Evolutionary conservation across 2,113 vertebrate species (phyloP).

Genomic region (Coptodon bakossiorum): DNA sequence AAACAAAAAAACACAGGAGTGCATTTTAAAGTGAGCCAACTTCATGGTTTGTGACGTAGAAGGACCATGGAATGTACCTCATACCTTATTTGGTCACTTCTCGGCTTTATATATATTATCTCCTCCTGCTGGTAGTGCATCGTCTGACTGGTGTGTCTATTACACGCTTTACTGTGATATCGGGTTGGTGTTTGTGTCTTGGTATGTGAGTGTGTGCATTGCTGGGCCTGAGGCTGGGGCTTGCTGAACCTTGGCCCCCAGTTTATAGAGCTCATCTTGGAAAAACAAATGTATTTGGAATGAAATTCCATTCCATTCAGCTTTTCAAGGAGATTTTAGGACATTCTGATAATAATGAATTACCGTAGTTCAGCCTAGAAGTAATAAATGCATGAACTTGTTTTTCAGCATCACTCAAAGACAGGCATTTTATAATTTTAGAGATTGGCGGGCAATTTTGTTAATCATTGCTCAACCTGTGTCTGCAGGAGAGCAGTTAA

Average conservation of each 20-base stretch:
- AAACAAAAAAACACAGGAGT: not conserved
- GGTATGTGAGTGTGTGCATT: not conserved
- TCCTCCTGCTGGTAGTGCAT: not conserved
- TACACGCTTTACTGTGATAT: accelerated
- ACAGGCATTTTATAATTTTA: not conserved
- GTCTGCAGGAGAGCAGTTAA: not conserved
- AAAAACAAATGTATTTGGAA: not conserved
- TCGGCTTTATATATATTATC: accelerated
- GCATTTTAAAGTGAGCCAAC: not conserved
- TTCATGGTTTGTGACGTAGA: not conserved
- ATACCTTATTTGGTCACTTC: not conserved
- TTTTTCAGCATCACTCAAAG: not conserved
- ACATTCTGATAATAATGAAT: not conserved
- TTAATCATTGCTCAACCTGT: not conserved
- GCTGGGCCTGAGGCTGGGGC: not conserved
- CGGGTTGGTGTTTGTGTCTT: not conserved
- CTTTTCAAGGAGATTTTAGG: not conserved
- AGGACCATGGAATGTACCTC: not conserved
- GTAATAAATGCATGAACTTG: not conserved
- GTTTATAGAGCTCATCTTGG: not conserved
- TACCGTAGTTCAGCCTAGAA: not conserved
- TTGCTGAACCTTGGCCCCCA: not conserved
- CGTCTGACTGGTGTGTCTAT: not conserved
- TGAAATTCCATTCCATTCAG: not conserved
- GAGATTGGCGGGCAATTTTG: not conserved